Evolutionary conservation across 2,888 invertebrate genomes (phyloP).

Genomic region (Lapara coniferarum): DNA sequence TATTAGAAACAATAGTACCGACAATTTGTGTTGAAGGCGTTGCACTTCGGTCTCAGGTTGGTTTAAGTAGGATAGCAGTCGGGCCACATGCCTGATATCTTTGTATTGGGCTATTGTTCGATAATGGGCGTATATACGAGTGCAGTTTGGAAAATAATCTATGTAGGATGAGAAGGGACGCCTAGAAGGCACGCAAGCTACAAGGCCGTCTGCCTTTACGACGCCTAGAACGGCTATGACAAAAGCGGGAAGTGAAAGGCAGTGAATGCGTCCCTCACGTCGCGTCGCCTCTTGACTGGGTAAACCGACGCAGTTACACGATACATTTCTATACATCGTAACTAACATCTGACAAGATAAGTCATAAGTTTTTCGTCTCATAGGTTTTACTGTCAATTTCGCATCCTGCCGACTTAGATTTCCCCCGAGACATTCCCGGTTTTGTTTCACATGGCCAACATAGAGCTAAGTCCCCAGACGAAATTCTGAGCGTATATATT

Average conservation of each 20-base stretch:
- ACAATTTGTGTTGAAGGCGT: not conserved
- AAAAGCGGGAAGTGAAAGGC: conserved; percentile 84
- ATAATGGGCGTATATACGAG: not conserved
- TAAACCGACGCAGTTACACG: conserved; percentile 52
- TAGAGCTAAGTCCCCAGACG: conserved; percentile 23
- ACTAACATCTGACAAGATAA: conserved; percentile 35
- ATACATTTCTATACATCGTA: conserved; percentile 35
- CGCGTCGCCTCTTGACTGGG: conserved; percentile 58
- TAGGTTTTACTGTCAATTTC: conserved; percentile 32
- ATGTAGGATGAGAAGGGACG: conserved; percentile 72
- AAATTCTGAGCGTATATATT: conserved; percentile 22
- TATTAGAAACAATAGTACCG: conserved; percentile 18
- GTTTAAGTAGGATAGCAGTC: conserved; percentile 11
- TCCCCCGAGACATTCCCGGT: conserved; percentile 38
- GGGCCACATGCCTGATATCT: not conserved
- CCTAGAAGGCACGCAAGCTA: conserved; percentile 69
- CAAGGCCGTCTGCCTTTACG: conserved; percentile 81
- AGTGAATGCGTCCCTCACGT: conserved; percentile 78
- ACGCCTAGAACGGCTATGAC: conserved; percentile 74
- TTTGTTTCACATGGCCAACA: conserved; percentile 35
- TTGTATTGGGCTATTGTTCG: not conserved
- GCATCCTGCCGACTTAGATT: conserved; percentile 32
- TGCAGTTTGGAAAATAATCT: conserved; percentile 38
- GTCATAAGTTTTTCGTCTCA: conserved; percentile 34
- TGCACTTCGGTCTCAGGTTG: conserved; percentile 7